These are phyloP conservation scores for Chaetodon trifasciatus DNA, from an alignment of 2,797 vertebrate genomes.

Conservation along the genomic window DNA sequence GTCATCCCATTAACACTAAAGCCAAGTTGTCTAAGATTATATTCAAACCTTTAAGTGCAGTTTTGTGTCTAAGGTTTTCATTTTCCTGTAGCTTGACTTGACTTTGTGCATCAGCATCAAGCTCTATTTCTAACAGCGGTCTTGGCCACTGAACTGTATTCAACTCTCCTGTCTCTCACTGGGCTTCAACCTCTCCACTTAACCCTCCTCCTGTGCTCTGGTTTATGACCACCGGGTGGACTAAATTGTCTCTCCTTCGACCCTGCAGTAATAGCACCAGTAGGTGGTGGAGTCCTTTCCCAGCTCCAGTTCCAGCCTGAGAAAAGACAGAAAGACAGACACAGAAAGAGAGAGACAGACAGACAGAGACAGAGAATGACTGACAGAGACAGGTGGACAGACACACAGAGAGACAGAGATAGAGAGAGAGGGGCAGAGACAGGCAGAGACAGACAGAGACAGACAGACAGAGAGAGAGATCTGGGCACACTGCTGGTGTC, in stretches of 20 bases:
- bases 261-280: constrained; percentile 48
- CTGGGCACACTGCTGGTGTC: constrained; percentile 66
- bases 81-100: constrained; percentile 13
- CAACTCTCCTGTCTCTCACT: constrained; percentile 32
- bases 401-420: constrained; percentile 6
- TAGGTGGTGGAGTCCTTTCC: constrained; percentile 51
- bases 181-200: constrained; percentile 59
- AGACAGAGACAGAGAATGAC: constrained; percentile 9
- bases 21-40: background rate
- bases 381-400: constrained; percentile 18
- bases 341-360: background rate
- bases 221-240: constrained; percentile 45
- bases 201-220: constrained; percentile 53
- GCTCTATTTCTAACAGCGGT: constrained; percentile 17
- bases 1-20: background rate
- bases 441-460: background rate
- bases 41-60: constrained; percentile 9
- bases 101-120: constrained; percentile 34
- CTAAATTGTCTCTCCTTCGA: constrained; percentile 46
- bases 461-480: constrained; percentile 5
- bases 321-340: constrained; percentile 44
- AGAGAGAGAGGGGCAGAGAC: constrained; percentile 34
- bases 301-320: constrained; percentile 35
- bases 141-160: constrained; percentile 46
- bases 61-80: constrained; percentile 12